These are phyloP conservation scores for Hirtodrosophila histrioides DNA, from an alignment of 2,888 invertebrate genomes.

Conservation along the genomic window DNA sequence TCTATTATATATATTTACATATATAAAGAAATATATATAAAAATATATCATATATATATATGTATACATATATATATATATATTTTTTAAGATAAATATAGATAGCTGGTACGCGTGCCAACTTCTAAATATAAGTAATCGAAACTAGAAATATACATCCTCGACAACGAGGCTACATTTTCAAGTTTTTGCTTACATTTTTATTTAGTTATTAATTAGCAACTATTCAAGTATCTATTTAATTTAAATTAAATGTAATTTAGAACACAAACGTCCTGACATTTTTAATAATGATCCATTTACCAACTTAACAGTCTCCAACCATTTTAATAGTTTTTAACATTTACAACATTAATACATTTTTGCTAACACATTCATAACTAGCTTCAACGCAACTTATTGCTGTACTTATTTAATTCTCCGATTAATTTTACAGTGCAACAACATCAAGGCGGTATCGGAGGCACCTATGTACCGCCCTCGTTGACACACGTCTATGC, in stretches of 20 bases:
- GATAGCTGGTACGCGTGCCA: conserved; percentile 46
- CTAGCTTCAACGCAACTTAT: conserved; percentile 1
- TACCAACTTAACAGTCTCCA: too few species aligned
- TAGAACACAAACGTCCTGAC: too few species aligned
- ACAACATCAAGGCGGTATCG: conserved; percentile 79
- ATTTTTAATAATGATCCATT: too few species aligned
- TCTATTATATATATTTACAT: conserved; percentile 13
- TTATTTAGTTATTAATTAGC: not conserved
- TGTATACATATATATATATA: conserved; percentile 11
- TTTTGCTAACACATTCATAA: not conserved
- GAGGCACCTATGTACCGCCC: conserved; percentile 81
- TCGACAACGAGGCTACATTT: conserved; percentile 9
- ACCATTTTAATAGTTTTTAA: too few species aligned
- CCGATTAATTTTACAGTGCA: conserved; percentile 65
- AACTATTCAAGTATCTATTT: not conserved
- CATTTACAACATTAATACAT: not conserved
- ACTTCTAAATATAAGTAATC: conserved; percentile 48
- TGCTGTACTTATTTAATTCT: conserved; percentile 9
- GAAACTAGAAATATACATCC: conserved; percentile 19
- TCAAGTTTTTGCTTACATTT: conserved; percentile 29
- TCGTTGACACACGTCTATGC: conserved; percentile 85
- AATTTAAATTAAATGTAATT: not conserved
- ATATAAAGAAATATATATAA: conserved; percentile 2
- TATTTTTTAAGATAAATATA: conserved; percentile 30
- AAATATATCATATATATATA: conserved; percentile 8